Conservation (phyloP, 64 coral and sea anemone species). For the Montipora sp. region DNA sequence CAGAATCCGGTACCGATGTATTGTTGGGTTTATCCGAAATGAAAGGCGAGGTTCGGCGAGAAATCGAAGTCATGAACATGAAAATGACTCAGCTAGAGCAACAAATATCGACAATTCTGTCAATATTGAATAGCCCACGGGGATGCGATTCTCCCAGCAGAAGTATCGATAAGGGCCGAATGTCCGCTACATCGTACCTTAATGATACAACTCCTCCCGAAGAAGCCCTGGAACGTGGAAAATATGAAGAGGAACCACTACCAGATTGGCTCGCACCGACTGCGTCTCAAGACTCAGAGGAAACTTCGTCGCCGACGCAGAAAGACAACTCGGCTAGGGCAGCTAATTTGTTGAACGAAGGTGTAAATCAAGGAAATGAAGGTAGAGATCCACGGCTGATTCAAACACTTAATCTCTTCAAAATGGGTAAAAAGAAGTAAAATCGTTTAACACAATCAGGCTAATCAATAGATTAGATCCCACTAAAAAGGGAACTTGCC, state of each 20-base stretch:
- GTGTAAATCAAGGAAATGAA: slow-evolving; percentile 2
- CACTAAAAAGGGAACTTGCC: too few species aligned
- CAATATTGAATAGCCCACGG: slow-evolving; percentile 74
- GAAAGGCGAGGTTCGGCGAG: slow-evolving; percentile 95
- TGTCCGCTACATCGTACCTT: slow-evolving; percentile 44
- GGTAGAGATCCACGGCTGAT: slow-evolving; percentile 64
- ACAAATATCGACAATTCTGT: slow-evolving; percentile 84
- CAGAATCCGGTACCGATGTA: slow-evolving; percentile 72
- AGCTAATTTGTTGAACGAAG: slow-evolving; percentile 60
- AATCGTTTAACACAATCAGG: not conserved
- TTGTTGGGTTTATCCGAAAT: slow-evolving; percentile 90
- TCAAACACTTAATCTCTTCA: slow-evolving; percentile 75
- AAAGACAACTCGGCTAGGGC: slow-evolving; percentile 57
- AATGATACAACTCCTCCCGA: slow-evolving; percentile 23
- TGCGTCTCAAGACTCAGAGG: slow-evolving; percentile 59
- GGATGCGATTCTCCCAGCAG: not conserved
- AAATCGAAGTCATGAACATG: slow-evolving; percentile 97
- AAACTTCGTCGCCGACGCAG: slow-evolving; percentile 1
- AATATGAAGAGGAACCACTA: slow-evolving; percentile 54
- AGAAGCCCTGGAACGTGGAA: not conserved
- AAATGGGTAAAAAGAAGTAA: slow-evolving; percentile 57
- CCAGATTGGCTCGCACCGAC: slow-evolving; percentile 93
- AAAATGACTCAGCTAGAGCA: slow-evolving; percentile 97
- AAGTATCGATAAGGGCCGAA: slow-evolving; percentile 27
- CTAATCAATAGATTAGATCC: too few species aligned